Conservation (phyloP, 2,888 invertebrate species). For the Omphaloscelis lunosa region DNA sequence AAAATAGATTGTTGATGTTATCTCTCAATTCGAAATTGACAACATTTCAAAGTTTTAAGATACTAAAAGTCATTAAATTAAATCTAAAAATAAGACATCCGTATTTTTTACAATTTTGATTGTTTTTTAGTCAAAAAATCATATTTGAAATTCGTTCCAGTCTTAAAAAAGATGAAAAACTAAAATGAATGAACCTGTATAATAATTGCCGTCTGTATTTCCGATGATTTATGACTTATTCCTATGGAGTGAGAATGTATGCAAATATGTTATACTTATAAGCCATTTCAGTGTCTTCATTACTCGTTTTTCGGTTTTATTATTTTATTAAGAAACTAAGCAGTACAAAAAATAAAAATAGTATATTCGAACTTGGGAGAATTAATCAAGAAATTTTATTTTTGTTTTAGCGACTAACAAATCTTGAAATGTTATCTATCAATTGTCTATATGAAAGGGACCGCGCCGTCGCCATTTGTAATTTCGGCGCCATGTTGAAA, state of each 20-base stretch:
- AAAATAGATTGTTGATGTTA: neutral
- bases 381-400: neutral
- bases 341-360: neutral
- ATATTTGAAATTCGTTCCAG: neutral
- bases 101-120: neutral
- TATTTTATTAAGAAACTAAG: neutral
- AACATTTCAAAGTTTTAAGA: neutral
- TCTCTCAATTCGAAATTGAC: neutral
- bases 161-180: neutral
- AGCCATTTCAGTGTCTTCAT: neutral
- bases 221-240: neutral
- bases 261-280: neutral
- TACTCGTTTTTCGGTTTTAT: neutral
- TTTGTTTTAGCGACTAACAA: neutral
- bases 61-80: neutral
- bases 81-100: neutral
- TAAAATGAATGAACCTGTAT: neutral
- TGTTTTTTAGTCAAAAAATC: neutral
- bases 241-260: neutral
- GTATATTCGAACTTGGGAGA: neutral
- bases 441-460: neutral
- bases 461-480: neutral
- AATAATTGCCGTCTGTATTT: neutral
- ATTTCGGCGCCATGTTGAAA: neutral
- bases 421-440: neutral